These are phyloP conservation scores for Drosophila kohkoa DNA, from an alignment of 1,140 invertebrate genomes.

Conservation along the genomic window DNA sequence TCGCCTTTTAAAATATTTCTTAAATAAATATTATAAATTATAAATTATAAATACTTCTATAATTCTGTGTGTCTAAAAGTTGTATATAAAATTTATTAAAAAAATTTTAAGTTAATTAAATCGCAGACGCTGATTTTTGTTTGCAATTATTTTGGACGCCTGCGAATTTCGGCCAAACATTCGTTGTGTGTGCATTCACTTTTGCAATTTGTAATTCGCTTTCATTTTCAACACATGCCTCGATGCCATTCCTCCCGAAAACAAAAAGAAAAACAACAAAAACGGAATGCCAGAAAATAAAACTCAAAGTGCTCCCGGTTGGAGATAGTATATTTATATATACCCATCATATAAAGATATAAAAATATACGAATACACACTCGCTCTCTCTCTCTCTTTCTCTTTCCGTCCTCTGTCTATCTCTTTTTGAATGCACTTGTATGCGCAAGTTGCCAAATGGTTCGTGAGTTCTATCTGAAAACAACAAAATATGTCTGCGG, in stretches of 20 bases:
- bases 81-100: too few relatives aligned
- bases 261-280: background rate
- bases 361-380: constrained; percentile 5
- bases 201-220: constrained; percentile 27
- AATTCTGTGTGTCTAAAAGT: too few relatives aligned
- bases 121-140: background rate
- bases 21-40: too few relatives aligned
- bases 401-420: background rate
- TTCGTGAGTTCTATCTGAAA: constrained; percentile 49
- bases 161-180: constrained; percentile 13
- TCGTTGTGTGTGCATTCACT: background rate
- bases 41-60: too few relatives aligned
- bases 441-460: constrained; percentile 33
- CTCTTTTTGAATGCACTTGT: constrained; percentile 56
- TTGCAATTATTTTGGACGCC: background rate
- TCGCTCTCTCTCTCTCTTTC: background rate
- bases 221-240: constrained; percentile 27
- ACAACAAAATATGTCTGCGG: constrained; percentile 53
- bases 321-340: constrained; percentile 29
- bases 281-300: background rate
- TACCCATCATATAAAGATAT: constrained; percentile 35
- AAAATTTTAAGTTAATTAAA: too few relatives aligned
- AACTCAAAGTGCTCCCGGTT: constrained; percentile 19
- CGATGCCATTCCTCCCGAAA: constrained; percentile 9
- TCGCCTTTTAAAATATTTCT: too few relatives aligned